Base-by-base conservation (phyloP, 1,140 invertebrate species). In the Tetramorium parvispinum region DNA sequence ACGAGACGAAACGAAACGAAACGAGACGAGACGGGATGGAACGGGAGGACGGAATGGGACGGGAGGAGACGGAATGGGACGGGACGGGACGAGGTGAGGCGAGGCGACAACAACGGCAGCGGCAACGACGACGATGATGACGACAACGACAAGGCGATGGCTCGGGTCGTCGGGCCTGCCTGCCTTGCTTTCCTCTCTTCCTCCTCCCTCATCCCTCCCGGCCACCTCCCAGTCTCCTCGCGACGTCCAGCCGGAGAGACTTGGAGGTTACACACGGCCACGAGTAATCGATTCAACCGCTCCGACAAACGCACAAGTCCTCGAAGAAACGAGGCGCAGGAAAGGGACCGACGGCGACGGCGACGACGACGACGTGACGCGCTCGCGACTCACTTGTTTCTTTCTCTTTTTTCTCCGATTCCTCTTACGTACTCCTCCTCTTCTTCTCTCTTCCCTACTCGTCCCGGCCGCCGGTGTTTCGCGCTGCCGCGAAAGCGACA, bases 201-300 rank as follows among this genome's bases (percentile, higher is more conserved):
- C 32, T 18, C 16, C 51, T 16, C 13, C 37, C n/a, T 5, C 43
- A 10, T 6, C 43, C 76, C 65, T 32, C 65, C 51, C 66, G 18
- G 27, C 53, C 63, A 53, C 46, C 71, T 61, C 78, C 65, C 43
- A 53, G 61, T 86, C 65, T 85, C 59, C 77, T 85, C 82, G 32
- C 85, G 83, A 63, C 61, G 46, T 37, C 66, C 68, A 87, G 81
- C 57, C 70, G 46, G 53, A 73, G 78, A 82, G 79, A 83, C 79
- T 83, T 83, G 68, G 79, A 83, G 53, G 53, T 73, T 83, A 83
- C 79, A 73, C 68, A 82, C 79, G 51, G 66, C 43, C 8, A 8
- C 78, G 57, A 83, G 87, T 91, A 87, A 83, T 78, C 78, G 86
- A 89, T 83, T 83, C 66, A 57, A 57, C 53, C 51, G 40, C 78